Conservation (phyloP, 2,113 vertebrate genomes). For the Plecturocebus donacophilus region DNA sequence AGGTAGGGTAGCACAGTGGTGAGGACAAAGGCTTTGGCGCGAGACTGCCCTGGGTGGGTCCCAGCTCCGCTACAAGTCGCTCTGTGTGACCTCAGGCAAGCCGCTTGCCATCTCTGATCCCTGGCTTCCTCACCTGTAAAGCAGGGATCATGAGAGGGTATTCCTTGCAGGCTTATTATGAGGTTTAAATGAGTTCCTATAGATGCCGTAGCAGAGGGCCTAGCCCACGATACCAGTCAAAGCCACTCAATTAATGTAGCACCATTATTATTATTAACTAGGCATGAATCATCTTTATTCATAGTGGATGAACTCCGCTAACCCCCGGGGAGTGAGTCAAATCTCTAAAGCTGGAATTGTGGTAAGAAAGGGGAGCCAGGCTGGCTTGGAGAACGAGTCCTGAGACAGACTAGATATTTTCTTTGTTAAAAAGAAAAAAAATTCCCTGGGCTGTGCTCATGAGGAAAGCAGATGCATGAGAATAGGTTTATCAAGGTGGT, state of each 20-base stretch:
- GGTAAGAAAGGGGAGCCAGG: accelerated
- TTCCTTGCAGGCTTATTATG: accelerated
- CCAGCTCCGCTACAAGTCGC: not conserved
- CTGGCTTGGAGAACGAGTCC: not conserved
- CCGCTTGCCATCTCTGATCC: not conserved
- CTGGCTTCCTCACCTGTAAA: not conserved
- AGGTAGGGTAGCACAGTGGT: accelerated
- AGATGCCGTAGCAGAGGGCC: not conserved
- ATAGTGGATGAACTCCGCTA: accelerated
- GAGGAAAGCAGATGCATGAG: not conserved
- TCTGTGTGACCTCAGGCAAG: not conserved
- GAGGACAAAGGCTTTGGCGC: not conserved
- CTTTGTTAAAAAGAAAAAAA: slow-evolving; percentile 19
- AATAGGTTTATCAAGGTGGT: slow-evolving; percentile 53
- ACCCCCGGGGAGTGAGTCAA: not conserved
- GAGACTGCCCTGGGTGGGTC: not conserved
- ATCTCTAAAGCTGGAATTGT: not conserved
- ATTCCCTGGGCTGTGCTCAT: accelerated
- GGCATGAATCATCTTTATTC: not conserved
- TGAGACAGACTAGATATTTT: not conserved
- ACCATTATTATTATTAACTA: not conserved
- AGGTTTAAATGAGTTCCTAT: not conserved
- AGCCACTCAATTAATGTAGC: accelerated
- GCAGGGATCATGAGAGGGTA: accelerated
- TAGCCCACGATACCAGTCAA: accelerated